These are phyloP conservation scores for Sesia apiformis DNA, from an alignment of 2,888 invertebrate genomes.

Conservation along the genomic window DNA sequence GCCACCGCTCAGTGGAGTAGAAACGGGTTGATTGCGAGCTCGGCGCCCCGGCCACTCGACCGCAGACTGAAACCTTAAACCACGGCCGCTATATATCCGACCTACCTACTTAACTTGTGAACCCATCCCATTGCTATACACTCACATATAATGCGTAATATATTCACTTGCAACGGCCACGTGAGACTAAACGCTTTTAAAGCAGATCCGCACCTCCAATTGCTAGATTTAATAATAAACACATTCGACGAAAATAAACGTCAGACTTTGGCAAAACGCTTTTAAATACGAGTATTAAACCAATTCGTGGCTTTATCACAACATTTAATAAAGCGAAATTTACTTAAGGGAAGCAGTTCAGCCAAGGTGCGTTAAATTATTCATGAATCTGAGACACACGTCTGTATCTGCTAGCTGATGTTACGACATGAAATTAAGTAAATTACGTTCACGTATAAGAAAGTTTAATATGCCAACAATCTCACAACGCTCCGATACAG, in stretches of 20 bases:
- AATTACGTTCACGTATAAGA: not conserved
- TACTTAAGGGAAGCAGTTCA: not conserved
- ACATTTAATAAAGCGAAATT: not conserved
- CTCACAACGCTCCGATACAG: not conserved
- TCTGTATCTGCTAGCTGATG: not conserved
- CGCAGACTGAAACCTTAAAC: slow-evolving; percentile 54
- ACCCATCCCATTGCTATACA: no score
- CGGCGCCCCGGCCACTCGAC: slow-evolving; percentile 46
- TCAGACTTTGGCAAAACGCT: no score
- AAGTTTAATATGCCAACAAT: not conserved
- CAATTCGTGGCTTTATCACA: no score
- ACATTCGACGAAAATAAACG: no score
- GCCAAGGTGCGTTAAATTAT: not conserved
- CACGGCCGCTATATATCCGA: slow-evolving; percentile 28
- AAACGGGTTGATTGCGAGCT: slow-evolving; percentile 35
- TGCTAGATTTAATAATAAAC: no score
- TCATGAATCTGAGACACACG: not conserved
- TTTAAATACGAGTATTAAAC: no score
- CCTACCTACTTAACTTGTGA: no score
- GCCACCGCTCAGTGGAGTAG: slow-evolving; percentile 24
- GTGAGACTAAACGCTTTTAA: no score
- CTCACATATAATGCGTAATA: no score
- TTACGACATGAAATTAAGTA: not conserved
- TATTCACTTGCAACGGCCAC: no score
- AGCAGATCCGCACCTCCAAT: no score